Percentiles rank a stretch among this genome's conserved stretches.
These are phyloP conservation scores for Polypedilum vanderplanki DNA, from an alignment of 1,140 invertebrate genomes.

Conservation along the genomic window DNA sequence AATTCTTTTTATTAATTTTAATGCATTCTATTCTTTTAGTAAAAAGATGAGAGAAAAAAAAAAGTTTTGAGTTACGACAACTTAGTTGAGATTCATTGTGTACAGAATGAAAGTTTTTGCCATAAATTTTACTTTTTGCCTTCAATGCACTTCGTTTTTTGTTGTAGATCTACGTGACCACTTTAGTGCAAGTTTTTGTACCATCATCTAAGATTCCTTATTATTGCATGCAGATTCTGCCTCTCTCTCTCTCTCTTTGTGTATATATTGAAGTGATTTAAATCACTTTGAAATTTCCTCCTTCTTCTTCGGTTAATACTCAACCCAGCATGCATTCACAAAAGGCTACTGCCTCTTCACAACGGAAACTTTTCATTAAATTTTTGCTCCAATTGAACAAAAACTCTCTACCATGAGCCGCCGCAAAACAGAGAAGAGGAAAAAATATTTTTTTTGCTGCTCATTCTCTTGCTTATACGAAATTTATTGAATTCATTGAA, in stretches of 20 bases:
- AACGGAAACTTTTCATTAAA: too few relatives aligned
- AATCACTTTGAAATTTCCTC: background rate
- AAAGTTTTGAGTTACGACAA: background rate
- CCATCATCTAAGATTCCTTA: background rate
- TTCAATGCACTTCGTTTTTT: background rate
- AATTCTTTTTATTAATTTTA: background rate
- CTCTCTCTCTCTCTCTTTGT: background rate
- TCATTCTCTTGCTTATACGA: constrained; percentile 5
- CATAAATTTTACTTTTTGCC: background rate
- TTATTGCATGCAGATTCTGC: too few relatives aligned
- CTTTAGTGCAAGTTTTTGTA: background rate
- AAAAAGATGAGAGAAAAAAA: too few relatives aligned
- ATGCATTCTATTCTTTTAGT: background rate
- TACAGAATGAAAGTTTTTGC: background rate
- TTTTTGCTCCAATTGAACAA: too few relatives aligned
- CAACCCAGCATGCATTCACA: background rate
- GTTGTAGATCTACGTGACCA: background rate
- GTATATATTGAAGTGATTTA: constrained; percentile 5
- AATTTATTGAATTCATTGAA: constrained; percentile 15
- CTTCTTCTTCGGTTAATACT: background rate
- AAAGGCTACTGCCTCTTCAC: background rate
- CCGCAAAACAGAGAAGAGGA: background rate
- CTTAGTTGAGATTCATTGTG: background rate
- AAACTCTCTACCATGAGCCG: background rate
- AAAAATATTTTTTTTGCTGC: background rate